phyloP scores from a whole-genome alignment of 2,888 invertebrate genomes.

The Amiota mariae region DNA sequence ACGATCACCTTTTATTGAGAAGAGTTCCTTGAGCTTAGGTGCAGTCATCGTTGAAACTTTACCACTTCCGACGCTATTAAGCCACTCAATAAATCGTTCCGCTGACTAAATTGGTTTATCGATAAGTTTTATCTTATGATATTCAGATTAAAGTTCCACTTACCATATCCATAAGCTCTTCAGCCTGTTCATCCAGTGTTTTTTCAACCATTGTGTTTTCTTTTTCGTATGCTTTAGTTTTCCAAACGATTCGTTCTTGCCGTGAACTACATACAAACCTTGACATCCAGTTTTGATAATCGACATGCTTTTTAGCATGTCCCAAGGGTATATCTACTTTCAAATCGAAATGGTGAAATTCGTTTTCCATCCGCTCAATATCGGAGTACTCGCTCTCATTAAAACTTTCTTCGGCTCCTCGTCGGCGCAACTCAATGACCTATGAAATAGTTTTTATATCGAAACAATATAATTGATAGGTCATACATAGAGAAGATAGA shows the following conservation, averaged over 20 bases:
- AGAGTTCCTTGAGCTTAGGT: constrained; percentile 69
- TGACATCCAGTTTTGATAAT: constrained; percentile 65
- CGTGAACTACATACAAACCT: constrained; percentile 61
- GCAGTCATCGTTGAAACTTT: constrained; percentile 66
- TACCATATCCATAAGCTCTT: constrained; percentile 72
- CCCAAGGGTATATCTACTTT: constrained; percentile 54
- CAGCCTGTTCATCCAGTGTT: constrained; percentile 71
- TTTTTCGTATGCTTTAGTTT: constrained; percentile 62
- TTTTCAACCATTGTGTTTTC: constrained; percentile 43
- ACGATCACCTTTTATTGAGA: constrained; percentile 70
- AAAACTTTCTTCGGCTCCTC: constrained; percentile 50
- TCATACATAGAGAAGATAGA: too few species aligned
- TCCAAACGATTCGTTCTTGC: constrained; percentile 70
- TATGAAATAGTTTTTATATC: too few species aligned
- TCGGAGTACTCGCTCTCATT: constrained; percentile 69
- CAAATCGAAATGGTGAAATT: constrained; percentile 60
- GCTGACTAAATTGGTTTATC: constrained; percentile 58
- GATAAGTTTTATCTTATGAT: background rate
- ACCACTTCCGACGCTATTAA: constrained; percentile 67
- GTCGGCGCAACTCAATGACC: constrained; percentile 26
- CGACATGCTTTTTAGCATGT: constrained; percentile 47
- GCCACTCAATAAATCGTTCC: constrained; percentile 70
- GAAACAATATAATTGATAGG: background rate
- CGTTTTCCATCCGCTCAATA: constrained; percentile 65
- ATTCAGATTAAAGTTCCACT: constrained; percentile 34